Evolutionary conservation across 1,140 invertebrate genomes (phyloP).

Genomic region (Kradibia gibbosae): DNA sequence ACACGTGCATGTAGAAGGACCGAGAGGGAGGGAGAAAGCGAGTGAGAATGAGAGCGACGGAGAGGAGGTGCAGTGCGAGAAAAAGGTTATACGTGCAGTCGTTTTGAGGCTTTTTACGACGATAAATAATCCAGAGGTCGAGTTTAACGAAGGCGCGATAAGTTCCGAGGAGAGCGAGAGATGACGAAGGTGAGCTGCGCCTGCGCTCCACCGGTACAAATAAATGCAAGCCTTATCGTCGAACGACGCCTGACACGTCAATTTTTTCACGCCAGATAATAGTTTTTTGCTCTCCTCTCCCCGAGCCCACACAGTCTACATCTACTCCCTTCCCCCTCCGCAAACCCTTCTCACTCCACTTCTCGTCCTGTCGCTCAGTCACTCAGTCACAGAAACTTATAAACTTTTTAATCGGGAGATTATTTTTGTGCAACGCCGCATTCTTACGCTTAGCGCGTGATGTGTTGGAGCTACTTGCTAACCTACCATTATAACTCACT

Average conservation of each 20-base stretch:
- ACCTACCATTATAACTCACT: not conserved
- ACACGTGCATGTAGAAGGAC: not conserved
- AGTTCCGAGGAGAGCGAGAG: constrained; percentile 4
- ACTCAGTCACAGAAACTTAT: not conserved
- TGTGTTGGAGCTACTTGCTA: too few species aligned
- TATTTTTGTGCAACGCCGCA: constrained; percentile 1
- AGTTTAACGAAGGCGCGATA: constrained; percentile 11
- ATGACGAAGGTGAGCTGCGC: not conserved
- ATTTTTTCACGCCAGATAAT: constrained; percentile 6
- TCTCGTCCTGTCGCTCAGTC: not conserved
- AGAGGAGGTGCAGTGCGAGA: not conserved
- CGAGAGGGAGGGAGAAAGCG: not conserved
- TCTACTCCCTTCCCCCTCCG: too few species aligned
- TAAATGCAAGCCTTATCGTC: not conserved
- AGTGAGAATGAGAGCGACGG: not conserved
- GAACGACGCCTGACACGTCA: not conserved
- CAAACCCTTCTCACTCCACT: too few species aligned
- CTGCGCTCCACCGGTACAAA: not conserved
- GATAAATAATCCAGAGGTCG: constrained; percentile 58
- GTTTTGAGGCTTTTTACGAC: constrained; percentile 52
- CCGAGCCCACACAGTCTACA: not conserved
- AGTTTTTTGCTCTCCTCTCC: not conserved
- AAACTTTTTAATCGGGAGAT: constrained; percentile 10
- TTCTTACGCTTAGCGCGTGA: not conserved
- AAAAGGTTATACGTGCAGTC: not conserved